Conservation (phyloP, 2,797 vertebrate species). For the Tenualosa thibaudeaui region DNA sequence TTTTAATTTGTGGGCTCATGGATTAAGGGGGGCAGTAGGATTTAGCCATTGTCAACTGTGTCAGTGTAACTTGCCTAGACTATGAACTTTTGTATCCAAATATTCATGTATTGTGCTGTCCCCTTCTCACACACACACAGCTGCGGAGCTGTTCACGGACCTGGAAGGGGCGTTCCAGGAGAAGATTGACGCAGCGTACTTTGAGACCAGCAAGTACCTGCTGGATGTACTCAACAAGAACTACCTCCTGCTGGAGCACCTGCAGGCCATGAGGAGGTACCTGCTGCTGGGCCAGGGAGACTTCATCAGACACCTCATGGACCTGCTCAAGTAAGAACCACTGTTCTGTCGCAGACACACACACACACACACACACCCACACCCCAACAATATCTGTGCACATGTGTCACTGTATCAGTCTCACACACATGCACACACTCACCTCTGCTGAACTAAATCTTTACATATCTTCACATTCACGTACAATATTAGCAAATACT, state of each 20-base stretch:
- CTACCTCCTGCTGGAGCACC: slow-evolving; percentile 93
- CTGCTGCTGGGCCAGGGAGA: slow-evolving; percentile 96
- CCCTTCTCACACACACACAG: slow-evolving; percentile 58
- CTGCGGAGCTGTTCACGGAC: slow-evolving; percentile 90
- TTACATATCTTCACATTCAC: no score
- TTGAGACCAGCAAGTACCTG: slow-evolving; percentile 95
- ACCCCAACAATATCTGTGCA: no score
- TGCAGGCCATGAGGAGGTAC: slow-evolving; percentile 97
- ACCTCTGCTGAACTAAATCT: no score
- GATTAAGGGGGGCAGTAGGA: no score
- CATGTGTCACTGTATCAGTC: no score
- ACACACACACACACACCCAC: neutral
- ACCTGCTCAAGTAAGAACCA: slow-evolving; percentile 87
- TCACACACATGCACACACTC: neutral
- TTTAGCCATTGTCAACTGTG: no score
- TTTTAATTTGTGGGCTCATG: no score
- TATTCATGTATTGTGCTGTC: no score
- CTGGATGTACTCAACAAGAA: slow-evolving; percentile 92
- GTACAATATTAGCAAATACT: no score
- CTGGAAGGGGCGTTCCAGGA: slow-evolving; percentile 94
- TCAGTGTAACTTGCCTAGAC: no score
- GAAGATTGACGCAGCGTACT: slow-evolving; percentile 95
- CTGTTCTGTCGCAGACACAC: neutral
- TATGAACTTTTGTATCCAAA: no score
- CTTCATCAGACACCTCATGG: slow-evolving; percentile 98